Evolutionary conservation across 2,113 vertebrate species (phyloP), one percentile per base, ranked within the genome.

Genomic region (Chloropsis hardwickii): DNA sequence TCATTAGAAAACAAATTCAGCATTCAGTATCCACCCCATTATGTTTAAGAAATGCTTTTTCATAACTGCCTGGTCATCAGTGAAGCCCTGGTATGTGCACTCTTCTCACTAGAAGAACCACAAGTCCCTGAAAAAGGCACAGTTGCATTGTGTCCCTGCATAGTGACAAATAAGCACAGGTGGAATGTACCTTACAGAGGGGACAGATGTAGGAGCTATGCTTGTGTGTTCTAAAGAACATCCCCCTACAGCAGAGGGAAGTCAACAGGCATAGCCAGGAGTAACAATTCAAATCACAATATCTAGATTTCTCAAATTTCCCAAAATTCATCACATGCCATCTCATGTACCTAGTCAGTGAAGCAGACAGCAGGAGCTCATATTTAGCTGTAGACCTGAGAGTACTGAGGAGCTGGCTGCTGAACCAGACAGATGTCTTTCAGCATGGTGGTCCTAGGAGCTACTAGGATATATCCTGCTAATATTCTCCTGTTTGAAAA

Each of bases 1-100:
- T 33, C 9, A 77, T 45, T 33, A 91, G 62, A 81, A 96, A 91
- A 91, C 24, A 73, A 94, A 81, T 42, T 69, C 39, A 76, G 12
- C 3, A 11, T 76, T 71, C 54, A 44, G 14, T 24, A 19, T 50
- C 11, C 47, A 57, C 3, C 14, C 11, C 33, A 80, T 73, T 42
- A 20, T 51, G 28, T 74, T 72, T 92, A 65, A 67, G 33, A 81
- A 74, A 62, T n/a, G 35, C 53, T 87, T 66, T 65, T 54, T 76
- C 25, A 24, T 28, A 58, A 22, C 28, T 78, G 24, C 14, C 29
- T 50, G 24, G 22, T 73, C 81, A 8, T 25, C 48, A 56, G 23
- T n/a, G 48, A 58, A n/a, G 7, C 35, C 4, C 40, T 74, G 20
- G 4, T 31, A 60, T 19, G n/a, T 67, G 20, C 56, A 81, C 7